Percentiles rank a stretch among this genome's conserved stretches.
Evolutionary conservation across 2,113 vertebrate species (phyloP).

Genomic region (Zosterops hypoxanthus): DNA sequence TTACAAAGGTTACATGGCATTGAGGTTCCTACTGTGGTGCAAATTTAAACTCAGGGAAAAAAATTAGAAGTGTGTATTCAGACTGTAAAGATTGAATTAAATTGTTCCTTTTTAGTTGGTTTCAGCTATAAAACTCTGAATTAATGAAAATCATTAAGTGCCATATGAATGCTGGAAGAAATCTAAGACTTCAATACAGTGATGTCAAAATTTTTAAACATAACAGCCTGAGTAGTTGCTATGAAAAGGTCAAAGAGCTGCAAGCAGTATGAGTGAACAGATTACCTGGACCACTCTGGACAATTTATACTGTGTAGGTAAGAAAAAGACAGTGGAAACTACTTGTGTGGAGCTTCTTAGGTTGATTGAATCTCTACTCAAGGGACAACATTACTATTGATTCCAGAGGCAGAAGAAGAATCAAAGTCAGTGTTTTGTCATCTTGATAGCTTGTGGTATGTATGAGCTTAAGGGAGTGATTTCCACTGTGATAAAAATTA

Average conservation of each 20-base stretch:
- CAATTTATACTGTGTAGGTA: neutral
- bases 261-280: neutral
- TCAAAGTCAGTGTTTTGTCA: neutral
- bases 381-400: neutral
- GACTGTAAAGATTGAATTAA: neutral
- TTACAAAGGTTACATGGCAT: neutral
- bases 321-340: neutral
- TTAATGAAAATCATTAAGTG: neutral
- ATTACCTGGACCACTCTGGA: neutral
- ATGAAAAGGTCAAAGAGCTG: neutral
- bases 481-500: neutral
- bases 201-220: neutral
- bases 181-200: neutral
- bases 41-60: neutral
- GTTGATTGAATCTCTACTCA: neutral
- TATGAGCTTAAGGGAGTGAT: neutral
- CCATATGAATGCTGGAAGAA: neutral
- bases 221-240: neutral
- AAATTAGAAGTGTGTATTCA: neutral
- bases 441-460: neutral
- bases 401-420: neutral
- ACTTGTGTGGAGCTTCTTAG: neutral
- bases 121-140: neutral
- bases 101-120: neutral
- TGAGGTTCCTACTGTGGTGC: neutral